Conservation (phyloP, 2,797 vertebrate genomes). For the Aratinga solstitialis region DNA sequence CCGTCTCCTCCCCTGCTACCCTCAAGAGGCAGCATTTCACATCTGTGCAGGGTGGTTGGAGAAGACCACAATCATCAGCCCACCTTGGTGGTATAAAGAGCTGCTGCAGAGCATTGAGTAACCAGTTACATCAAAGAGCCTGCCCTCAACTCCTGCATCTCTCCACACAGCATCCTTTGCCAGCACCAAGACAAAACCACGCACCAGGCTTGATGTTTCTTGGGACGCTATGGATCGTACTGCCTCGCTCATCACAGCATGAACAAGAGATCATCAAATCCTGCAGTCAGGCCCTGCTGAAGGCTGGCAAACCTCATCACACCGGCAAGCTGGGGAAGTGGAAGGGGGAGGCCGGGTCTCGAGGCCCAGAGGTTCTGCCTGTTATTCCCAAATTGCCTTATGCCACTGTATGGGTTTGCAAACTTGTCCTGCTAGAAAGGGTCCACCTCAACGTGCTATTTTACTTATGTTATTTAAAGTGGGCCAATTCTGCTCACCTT, state of each 20-base stretch:
- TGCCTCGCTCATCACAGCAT: fast-evolving
- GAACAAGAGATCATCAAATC: not conserved
- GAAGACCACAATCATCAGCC: fast-evolving
- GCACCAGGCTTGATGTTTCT: not conserved
- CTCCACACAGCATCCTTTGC: not conserved
- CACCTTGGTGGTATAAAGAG: not conserved
- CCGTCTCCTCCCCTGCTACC: not conserved
- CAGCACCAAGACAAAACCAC: fast-evolving
- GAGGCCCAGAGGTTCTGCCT: not conserved
- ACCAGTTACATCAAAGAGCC: not conserved
- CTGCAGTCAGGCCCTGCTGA: not conserved
- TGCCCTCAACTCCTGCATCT: not conserved
- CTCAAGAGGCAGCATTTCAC: not conserved
- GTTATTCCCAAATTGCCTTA: not conserved
- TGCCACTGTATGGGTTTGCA: fast-evolving
- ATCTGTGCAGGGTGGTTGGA: not conserved
- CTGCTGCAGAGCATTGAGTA: not conserved
- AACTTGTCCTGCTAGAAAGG: not conserved
- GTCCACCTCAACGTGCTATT: fast-evolving
- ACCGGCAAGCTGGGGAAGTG: fast-evolving
- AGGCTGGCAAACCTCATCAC: not conserved
- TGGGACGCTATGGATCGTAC: fast-evolving
- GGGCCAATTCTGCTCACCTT: not conserved
- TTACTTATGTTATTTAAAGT: fast-evolving
- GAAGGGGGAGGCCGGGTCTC: not conserved